These are phyloP conservation scores for Vireo griseus DNA, from an alignment of 2,797 vertebrate species.

Conservation along the genomic window DNA sequence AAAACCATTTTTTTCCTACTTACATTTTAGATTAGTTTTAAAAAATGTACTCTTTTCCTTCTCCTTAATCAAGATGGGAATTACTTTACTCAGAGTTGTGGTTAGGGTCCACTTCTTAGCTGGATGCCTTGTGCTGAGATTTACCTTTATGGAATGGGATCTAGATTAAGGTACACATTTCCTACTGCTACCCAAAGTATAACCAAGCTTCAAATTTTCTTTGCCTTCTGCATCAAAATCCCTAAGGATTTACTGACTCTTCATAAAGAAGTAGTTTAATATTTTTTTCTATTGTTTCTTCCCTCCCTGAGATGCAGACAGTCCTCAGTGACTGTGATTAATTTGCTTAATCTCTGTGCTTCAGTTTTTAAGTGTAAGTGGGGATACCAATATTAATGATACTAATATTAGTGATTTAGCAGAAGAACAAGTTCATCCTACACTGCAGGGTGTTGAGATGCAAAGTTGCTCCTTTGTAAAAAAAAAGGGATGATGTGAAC, in stretches of 20 bases:
- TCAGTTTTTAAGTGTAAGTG: not conserved
- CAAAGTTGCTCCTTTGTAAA: not conserved
- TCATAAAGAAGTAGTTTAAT: not conserved
- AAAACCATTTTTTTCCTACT: not conserved
- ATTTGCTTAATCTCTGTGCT: not conserved
- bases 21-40: not conserved
- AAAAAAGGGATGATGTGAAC: not conserved
- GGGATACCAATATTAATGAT: not conserved
- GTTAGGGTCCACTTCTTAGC: not conserved
- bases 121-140: not conserved
- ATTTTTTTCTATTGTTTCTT: not conserved
- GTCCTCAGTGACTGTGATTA: not conserved
- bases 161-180: not conserved
- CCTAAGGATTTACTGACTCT: not conserved
- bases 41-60: not conserved
- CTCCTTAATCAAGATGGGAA: not conserved
- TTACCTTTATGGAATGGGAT: not conserved
- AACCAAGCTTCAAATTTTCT: not conserved
- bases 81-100: not conserved
- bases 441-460: not conserved
- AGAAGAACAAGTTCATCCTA: not conserved
- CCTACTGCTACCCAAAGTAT: not conserved
- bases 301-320: not conserved
- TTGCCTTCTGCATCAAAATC: not conserved
- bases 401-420: not conserved